Conservation (phyloP, 2,113 vertebrate species). For the Sphyrna mokarran region DNA sequence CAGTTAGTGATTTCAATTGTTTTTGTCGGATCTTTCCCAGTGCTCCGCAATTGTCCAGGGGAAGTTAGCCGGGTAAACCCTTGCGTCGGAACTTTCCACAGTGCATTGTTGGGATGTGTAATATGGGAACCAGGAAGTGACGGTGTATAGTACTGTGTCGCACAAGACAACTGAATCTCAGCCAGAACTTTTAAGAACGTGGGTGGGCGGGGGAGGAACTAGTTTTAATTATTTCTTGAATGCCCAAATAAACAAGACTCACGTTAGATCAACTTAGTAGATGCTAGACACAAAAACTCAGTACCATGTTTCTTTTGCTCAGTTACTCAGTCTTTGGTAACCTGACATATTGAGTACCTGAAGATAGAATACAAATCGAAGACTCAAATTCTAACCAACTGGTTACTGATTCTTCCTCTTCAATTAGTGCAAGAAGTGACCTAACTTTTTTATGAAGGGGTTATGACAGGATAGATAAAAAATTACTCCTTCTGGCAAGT, state of each 20-base stretch:
- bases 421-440: no score
- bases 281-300: background rate
- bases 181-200: background rate
- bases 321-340: background rate
- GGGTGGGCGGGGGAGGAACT: background rate
- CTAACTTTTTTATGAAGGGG: no score
- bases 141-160: background rate
- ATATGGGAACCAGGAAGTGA: no score
- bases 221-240: background rate
- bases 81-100: no score
- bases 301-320: background rate
- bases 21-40: no score
- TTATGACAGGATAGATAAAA: no score
- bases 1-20: no score
- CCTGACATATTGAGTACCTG: background rate
- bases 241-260: background rate
- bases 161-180: background rate
- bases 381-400: background rate
- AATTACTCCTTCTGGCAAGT: no score
- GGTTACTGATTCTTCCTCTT: background rate
- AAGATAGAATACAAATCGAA: background rate
- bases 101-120: no score
- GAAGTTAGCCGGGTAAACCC: no score
- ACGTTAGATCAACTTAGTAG: background rate
- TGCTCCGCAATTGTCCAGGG: no score